Evolutionary conservation across 2,113 vertebrate genomes (phyloP).

Genomic region (Dendrocopos noguchii): DNA sequence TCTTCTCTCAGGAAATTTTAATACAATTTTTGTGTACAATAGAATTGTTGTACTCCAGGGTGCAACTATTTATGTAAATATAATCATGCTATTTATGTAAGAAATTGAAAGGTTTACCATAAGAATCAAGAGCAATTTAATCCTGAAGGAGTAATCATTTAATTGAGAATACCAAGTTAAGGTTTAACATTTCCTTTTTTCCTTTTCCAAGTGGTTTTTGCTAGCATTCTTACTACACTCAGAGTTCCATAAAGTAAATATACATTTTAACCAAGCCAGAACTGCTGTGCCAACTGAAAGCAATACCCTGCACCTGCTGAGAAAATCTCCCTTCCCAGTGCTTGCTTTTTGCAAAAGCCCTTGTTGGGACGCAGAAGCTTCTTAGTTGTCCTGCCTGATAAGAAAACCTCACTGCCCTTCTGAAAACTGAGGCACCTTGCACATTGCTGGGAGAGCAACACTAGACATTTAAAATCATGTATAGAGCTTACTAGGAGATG

Average conservation of each 20-base stretch:
- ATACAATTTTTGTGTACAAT: constrained; percentile 53
- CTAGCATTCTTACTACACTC: constrained; percentile 6
- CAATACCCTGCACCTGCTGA: constrained; percentile 37
- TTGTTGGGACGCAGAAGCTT: background rate
- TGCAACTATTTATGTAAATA: constrained; percentile 36
- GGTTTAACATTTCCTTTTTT: constrained; percentile 40
- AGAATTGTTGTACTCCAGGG: constrained; percentile 38
- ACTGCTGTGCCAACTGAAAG: background rate
- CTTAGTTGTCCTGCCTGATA: background rate
- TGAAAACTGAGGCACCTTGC: background rate
- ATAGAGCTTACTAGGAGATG: background rate
- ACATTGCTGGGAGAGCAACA: background rate
- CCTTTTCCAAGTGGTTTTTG: constrained; percentile 18
- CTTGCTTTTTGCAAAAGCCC: background rate
- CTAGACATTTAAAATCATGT: background rate
- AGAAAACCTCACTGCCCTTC: background rate
- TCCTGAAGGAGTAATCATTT: constrained; percentile 51
- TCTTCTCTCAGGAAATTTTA: constrained; percentile 35
- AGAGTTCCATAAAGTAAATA: background rate
- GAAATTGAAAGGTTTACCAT: constrained; percentile 52
- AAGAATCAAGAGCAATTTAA: constrained; percentile 61
- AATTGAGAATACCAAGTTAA: constrained; percentile 26
- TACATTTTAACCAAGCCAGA: background rate
- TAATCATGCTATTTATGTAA: constrained; percentile 45
- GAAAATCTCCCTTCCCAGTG: background rate